phyloP scores from a whole-genome alignment of 1,140 invertebrate species.

The Gonatopus flavifemur region DNA sequence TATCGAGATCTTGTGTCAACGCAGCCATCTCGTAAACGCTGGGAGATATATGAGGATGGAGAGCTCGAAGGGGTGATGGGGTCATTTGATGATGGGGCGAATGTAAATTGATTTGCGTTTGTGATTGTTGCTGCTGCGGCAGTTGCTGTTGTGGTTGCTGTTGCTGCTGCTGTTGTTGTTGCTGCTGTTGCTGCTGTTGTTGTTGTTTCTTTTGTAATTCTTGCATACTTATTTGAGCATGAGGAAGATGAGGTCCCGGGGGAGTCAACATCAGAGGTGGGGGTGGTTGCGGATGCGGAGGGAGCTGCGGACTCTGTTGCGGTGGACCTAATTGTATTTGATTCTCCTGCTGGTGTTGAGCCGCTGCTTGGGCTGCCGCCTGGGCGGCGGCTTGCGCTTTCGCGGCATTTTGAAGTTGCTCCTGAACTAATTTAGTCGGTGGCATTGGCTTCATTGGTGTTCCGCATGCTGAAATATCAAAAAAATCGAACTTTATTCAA shows the following conservation, averaged over 20 bases:
- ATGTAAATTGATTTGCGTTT: slow-evolving; percentile 61
- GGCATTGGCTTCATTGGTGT: slow-evolving; percentile 75
- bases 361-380: slow-evolving; percentile 49
- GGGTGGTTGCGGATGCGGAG: slow-evolving; percentile 45
- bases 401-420: slow-evolving; percentile 62
- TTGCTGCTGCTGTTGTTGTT: slow-evolving; percentile 64
- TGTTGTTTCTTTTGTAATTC: slow-evolving; percentile 73
- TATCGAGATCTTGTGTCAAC: slow-evolving; percentile 93
- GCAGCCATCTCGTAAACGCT: slow-evolving; percentile 96
- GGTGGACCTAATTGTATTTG: slow-evolving; percentile 54
- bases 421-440: slow-evolving; percentile 73
- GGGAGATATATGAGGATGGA: slow-evolving; percentile 80
- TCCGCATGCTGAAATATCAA: slow-evolving; percentile 64
- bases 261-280: slow-evolving; percentile 53
- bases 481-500: too few relatives aligned
- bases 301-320: slow-evolving; percentile 47
- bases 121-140: slow-evolving; percentile 66
- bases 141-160: slow-evolving; percentile 62
- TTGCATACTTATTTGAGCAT: slow-evolving; percentile 58
- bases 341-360: slow-evolving; percentile 53
- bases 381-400: slow-evolving; percentile 52
- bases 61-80: slow-evolving; percentile 66
- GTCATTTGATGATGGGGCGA: slow-evolving; percentile 66
- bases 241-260: slow-evolving; percentile 46
- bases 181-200: slow-evolving; percentile 64